These are phyloP conservation scores for Tipula vernalis DNA, from an alignment of 2,888 invertebrate species.

Conservation along the genomic window DNA sequence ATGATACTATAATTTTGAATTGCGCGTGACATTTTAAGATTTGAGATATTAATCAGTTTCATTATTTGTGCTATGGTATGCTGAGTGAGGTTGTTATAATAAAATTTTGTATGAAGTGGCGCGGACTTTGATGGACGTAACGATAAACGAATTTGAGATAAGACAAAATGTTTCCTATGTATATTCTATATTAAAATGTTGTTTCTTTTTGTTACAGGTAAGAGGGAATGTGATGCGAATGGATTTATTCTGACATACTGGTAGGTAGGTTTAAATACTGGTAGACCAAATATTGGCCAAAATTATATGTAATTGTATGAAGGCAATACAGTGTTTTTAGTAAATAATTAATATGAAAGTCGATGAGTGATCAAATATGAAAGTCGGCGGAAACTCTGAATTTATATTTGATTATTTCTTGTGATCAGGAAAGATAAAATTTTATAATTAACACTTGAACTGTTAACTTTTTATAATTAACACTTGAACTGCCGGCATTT, in stretches of 20 bases:
- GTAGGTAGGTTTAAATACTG: too few relatives aligned
- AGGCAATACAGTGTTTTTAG: too few relatives aligned
- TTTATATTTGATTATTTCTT: too few relatives aligned
- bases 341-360: too few relatives aligned
- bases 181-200: not conserved
- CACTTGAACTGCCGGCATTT: too few relatives aligned
- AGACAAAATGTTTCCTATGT: not conserved
- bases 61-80: not conserved
- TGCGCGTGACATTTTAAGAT: not conserved
- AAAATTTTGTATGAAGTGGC: not conserved
- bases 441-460: too few relatives aligned
- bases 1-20: not conserved
- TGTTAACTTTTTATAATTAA: too few relatives aligned
- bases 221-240: not conserved
- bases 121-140: not conserved
- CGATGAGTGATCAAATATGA: too few relatives aligned
- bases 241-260: not conserved
- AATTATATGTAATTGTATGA: too few relatives aligned
- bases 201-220: not conserved
- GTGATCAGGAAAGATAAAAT: too few relatives aligned
- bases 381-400: too few relatives aligned
- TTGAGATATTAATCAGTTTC: not conserved
- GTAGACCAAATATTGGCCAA: too few relatives aligned
- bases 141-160: not conserved
- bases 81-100: not conserved